Percentiles rank a stretch among this genome's conserved stretches.
Conservation (phyloP, 2,888 invertebrate species). For the Mesorhabditis sp. region DNA sequence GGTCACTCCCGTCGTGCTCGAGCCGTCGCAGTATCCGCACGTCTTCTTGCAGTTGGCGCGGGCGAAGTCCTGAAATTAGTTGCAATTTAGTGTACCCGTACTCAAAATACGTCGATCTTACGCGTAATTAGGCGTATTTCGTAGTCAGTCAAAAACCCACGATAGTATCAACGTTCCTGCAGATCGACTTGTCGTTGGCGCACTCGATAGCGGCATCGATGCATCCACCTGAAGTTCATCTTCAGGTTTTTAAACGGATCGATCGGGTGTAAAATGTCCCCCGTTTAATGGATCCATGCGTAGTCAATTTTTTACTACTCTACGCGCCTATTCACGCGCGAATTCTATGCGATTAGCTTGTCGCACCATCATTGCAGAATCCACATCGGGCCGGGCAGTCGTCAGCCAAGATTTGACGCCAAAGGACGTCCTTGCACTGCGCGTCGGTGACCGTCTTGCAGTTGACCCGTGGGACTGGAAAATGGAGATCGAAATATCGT, state of each 20-base stretch:
- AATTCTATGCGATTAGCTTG: too few relatives aligned
- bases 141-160: too few relatives aligned
- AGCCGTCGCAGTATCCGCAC: not conserved
- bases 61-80: not conserved
- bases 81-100: too few relatives aligned
- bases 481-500: too few relatives aligned
- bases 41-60: slow-evolving; percentile 1
- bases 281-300: not conserved
- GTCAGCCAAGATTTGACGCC: not conserved
- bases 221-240: not conserved
- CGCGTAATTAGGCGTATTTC: too few relatives aligned
- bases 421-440: not conserved
- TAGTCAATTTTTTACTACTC: too few relatives aligned
- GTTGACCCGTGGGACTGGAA: not conserved
- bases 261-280: not conserved
- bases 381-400: not conserved
- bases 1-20: too few relatives aligned
- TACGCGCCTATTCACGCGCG: too few relatives aligned
- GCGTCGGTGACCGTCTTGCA: not conserved
- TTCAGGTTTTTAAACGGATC: not conserved
- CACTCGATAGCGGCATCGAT: not conserved
- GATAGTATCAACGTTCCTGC: not conserved
- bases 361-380: not conserved
- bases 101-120: too few relatives aligned
- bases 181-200: slow-evolving; percentile 2